These are phyloP conservation scores for Silurus aristotelis DNA, from an alignment of 2,797 vertebrate genomes.

Conservation along the genomic window DNA sequence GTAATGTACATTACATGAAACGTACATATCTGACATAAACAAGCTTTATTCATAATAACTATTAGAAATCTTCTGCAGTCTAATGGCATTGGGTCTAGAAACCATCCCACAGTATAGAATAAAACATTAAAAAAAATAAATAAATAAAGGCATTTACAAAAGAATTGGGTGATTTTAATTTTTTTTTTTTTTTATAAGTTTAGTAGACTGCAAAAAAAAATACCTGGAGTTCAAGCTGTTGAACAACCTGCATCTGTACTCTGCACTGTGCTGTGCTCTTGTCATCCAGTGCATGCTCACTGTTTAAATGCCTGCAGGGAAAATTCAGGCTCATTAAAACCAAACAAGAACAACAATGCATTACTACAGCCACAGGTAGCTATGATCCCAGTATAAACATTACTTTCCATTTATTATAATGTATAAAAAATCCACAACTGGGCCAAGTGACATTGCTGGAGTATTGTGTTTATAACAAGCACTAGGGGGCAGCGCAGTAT, in stretches of 20 bases:
- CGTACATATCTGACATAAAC: too few species aligned
- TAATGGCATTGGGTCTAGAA: background rate
- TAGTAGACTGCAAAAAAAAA: background rate
- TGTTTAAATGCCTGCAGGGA: conserved; percentile 93
- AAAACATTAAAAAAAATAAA: background rate
- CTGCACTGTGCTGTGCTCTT: conserved; percentile 98
- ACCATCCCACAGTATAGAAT: background rate
- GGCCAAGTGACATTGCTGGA: background rate
- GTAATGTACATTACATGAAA: too few species aligned
- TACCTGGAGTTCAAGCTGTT: conserved; percentile 99
- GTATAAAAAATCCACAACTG: background rate
- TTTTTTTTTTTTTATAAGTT: too few species aligned
- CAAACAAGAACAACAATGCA: background rate
- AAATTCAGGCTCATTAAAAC: background rate
- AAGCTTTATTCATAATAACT: background rate
- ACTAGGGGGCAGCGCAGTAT: conserved; percentile 30
- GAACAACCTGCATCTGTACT: conserved; percentile 99
- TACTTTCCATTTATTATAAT: background rate
- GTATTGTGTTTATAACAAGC: conserved; percentile 1
- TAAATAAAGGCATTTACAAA: background rate
- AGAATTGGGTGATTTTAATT: background rate
- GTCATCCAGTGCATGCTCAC: conserved; percentile 95
- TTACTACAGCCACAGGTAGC: background rate
- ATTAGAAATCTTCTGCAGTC: background rate
- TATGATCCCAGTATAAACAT: background rate